A percentile compares a stretch with the other conserved stretches of the same genome.
Conservation (phyloP, 1,140 invertebrate genomes). For the Papilio xuthus region DNA sequence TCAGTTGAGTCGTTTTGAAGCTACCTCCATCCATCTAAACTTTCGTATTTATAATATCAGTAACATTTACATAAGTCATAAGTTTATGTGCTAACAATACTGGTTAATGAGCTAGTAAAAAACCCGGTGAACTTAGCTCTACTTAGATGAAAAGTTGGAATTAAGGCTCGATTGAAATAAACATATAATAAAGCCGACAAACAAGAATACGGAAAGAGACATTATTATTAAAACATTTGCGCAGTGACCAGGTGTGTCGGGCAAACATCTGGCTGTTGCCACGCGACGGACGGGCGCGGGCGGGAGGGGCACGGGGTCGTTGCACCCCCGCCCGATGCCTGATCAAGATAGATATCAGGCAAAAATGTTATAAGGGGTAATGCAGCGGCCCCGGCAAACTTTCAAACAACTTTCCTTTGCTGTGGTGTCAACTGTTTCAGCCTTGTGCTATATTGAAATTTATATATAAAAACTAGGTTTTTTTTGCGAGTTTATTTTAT, state of each 20-base stretch:
- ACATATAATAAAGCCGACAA: conserved; percentile 9
- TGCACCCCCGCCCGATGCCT: conserved; percentile 18
- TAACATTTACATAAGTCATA: too few species aligned
- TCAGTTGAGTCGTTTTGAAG: too few species aligned
- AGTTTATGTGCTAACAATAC: too few species aligned
- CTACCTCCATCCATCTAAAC: too few species aligned
- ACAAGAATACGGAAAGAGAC: not conserved
- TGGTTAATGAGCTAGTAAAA: too few species aligned
- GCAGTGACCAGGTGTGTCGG: conserved; percentile 14
- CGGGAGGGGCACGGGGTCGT: conserved; percentile 18
- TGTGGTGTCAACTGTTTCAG: not conserved
- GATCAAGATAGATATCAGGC: conserved; percentile 27
- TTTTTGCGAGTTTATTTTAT: not conserved
- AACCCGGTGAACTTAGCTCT: too few species aligned
- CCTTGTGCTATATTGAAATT: too few species aligned
- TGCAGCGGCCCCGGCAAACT: not conserved
- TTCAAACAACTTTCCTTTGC: conserved; percentile 23
- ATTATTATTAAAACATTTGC: conserved; percentile 18
- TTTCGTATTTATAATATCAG: too few species aligned
- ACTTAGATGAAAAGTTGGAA: not conserved
- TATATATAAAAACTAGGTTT: not conserved
- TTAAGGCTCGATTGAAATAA: not conserved
- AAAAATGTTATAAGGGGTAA: conserved; percentile 28
- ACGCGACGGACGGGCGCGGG: not conserved
- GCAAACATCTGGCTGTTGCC: conserved; percentile 23